Base-by-base conservation (phyloP, 1,140 invertebrate genomes). In the Neuroterus valhalla region DNA sequence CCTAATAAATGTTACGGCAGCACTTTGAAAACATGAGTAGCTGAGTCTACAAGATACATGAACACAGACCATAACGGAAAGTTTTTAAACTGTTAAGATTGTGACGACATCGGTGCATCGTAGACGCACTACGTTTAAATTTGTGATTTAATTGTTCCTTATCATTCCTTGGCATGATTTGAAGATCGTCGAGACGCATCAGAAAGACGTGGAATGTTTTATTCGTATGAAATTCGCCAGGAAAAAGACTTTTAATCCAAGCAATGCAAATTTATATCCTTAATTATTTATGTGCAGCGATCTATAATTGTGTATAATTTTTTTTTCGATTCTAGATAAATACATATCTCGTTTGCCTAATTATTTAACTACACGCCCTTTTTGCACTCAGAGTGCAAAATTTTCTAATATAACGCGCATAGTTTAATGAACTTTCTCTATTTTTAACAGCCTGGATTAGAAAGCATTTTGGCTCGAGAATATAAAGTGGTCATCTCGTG, bases 291-390 rank as follows among this genome's bases (percentile, higher is more conserved):
- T 52, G 19, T 52, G 50, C 19, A 52, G 11, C 11, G 19, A 52
- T 26, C 19, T 55, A 55, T 62, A 62, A 14, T 26, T 38, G 31
- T 38, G 31, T 38, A 38, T 26, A 26, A 26, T 26, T 26, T 55
- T 26, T 62, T 12, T 31, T 26, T 55, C 21, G 1, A 3, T 26
- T 26, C 52, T 62, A 62, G 31, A 8, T 38, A 38, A 38, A 38
- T 38, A 38, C 31, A 38, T 38, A 38, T 38, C 5, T 38, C 55
- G 21, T 62, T 31, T 14, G 14, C 55, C 31, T 62, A 62, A 38
- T 55, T 55, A 55, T 23, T 62, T 38, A 62, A 38, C 55, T 62
- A 62, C 14, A 38, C n/a, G n/a, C 17, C 17, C 46, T 48, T 19
- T 48, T 19, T 48, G 10, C n/a, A 38, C 31, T 38, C 10, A 48